Evolutionary conservation across 1,140 invertebrate species (phyloP).

Genomic region (Camponotus floridanus): DNA sequence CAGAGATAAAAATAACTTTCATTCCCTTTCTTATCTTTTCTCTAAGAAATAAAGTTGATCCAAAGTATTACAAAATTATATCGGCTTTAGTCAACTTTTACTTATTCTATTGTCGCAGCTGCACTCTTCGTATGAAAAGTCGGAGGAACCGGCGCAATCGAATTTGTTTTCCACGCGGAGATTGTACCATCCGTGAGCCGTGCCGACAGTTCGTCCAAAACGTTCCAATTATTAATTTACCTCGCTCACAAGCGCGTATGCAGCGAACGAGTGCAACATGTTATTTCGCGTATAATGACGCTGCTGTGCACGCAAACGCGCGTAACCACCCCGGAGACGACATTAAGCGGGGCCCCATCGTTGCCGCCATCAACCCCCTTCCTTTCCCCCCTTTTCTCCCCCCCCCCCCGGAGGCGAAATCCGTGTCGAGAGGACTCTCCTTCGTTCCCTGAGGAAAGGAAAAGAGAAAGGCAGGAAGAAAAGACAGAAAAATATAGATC

Average conservation of each 20-base stretch:
- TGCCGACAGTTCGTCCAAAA: conserved; percentile 64
- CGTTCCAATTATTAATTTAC: conserved; percentile 80
- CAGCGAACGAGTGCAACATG: conserved; percentile 70
- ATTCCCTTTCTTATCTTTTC: too few species aligned
- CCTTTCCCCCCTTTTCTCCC: background rate
- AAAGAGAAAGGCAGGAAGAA: background rate
- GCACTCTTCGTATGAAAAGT: background rate
- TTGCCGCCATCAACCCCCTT: background rate
- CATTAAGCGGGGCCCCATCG: conserved; percentile 40
- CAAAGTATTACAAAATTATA: background rate
- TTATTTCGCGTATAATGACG: conserved; percentile 76
- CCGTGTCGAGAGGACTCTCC: conserved; percentile 16
- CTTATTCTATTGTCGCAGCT: conserved; percentile 21
- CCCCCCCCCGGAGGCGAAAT: conserved; percentile 15
- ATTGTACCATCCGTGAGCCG: conserved; percentile 33
- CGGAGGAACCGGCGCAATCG: conserved; percentile 4
- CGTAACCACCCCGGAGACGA: conserved; percentile 39
- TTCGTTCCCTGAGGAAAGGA: background rate
- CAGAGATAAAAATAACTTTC: too few species aligned
- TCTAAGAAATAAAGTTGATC: background rate
- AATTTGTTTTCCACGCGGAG: conserved; percentile 26
- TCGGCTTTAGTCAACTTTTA: background rate
- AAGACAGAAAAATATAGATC: background rate
- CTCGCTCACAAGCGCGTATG: conserved; percentile 73
- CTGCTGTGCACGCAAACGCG: conserved; percentile 59